These are phyloP conservation scores for Noturus placidus DNA, from an alignment of 2,113 vertebrate genomes.

Conservation along the genomic window DNA sequence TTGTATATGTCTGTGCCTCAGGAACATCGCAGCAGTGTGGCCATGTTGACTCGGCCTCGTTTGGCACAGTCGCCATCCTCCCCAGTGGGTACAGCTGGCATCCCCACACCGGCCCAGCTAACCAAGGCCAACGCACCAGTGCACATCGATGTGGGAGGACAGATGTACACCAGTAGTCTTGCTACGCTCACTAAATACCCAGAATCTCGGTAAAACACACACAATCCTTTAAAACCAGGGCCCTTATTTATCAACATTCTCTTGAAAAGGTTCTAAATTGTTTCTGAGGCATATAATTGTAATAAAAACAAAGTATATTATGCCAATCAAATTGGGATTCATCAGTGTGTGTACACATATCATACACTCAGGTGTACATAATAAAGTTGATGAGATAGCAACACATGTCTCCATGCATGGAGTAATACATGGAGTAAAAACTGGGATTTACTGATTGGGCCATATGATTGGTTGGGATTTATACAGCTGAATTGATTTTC, in stretches of 20 bases:
- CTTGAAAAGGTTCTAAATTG: neutral
- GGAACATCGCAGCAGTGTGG: constrained; percentile 81
- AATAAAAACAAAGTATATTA: neutral
- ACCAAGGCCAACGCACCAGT: constrained; percentile 89
- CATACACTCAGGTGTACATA: neutral
- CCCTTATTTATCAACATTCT: neutral
- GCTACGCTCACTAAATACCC: constrained; percentile 89
- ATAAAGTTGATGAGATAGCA: neutral
- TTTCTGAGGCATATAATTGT: neutral
- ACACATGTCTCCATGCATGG: neutral
- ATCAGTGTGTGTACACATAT: neutral
- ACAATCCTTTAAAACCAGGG: neutral
- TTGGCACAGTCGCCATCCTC: constrained; percentile 87
- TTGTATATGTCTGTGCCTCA: constrained; percentile 57
- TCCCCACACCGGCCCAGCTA: constrained; percentile 87
- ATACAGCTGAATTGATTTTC: neutral
- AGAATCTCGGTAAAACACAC: constrained; percentile 80
- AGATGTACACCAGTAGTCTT: constrained; percentile 92
- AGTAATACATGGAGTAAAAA: neutral
- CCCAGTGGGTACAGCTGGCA: constrained; percentile 88
- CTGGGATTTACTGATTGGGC: neutral
- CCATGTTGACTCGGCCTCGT: constrained; percentile 81
- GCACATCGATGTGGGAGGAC: constrained; percentile 89
- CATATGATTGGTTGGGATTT: neutral
- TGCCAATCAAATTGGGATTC: neutral